phyloP scores from a whole-genome alignment of 2,888 invertebrate species.

The Dicranocentrus wangi region DNA sequence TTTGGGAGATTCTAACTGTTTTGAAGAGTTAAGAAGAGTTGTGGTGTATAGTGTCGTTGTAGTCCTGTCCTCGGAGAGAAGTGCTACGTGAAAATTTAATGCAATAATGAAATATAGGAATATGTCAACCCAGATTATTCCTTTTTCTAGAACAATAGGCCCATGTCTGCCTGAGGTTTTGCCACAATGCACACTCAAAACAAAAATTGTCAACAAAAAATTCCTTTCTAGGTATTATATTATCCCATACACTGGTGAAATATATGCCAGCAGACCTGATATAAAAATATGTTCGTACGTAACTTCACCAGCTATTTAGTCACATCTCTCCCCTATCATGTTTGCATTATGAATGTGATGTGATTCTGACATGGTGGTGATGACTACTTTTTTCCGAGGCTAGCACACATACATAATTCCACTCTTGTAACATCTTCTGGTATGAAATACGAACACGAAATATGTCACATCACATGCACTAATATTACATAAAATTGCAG shows the following conservation, averaged over 20 bases:
- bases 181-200: neutral
- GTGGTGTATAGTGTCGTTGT: too few species aligned
- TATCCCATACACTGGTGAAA: too few species aligned
- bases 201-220: constrained; percentile 12
- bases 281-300: constrained; percentile 11
- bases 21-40: too few species aligned
- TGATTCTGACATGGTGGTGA: constrained; percentile 18
- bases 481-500: constrained; percentile 58
- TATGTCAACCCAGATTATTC: constrained; percentile 24
- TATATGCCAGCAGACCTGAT: too few species aligned
- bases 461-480: constrained; percentile 51
- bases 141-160: constrained; percentile 54
- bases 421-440: constrained; percentile 34
- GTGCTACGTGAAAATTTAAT: neutral
- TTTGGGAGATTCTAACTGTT: too few species aligned
- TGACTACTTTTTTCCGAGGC: neutral
- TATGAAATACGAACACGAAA: constrained; percentile 35
- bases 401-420: constrained; percentile 30
- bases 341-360: neutral
- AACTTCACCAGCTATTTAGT: constrained; percentile 33
- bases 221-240: constrained; percentile 24
- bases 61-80: neutral
- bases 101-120: constrained; percentile 12
- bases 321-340: constrained; percentile 46
- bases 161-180: constrained; percentile 59